Conservation (phyloP, 2,888 invertebrate species). For the Nezara viridula region DNA sequence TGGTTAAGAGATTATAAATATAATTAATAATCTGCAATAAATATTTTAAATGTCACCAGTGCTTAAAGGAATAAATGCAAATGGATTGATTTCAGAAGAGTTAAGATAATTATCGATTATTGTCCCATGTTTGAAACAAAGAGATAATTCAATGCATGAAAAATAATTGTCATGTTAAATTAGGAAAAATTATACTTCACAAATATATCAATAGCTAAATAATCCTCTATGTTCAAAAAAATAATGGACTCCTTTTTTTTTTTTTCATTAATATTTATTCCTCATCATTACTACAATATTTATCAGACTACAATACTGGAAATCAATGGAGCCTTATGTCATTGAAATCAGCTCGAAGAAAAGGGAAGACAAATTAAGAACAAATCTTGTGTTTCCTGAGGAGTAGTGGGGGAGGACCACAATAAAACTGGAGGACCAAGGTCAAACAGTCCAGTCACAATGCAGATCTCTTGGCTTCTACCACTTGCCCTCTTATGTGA, state of each 20-base stretch:
- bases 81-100: background rate
- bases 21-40: background rate
- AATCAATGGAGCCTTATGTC: background rate
- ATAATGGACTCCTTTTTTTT: background rate
- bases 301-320: background rate
- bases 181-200: background rate
- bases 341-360: constrained; percentile 6
- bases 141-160: background rate
- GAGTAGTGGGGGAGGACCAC: constrained; percentile 14
- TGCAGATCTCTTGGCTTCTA: constrained; percentile 51
- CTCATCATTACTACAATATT: background rate
- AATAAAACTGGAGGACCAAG: constrained; percentile 48
- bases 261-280: background rate
- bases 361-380: constrained; percentile 15
- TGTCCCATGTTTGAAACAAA: background rate
- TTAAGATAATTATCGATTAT: background rate
- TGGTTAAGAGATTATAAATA: background rate
- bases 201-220: background rate
- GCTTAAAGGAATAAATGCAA: background rate
- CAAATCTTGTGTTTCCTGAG: constrained; percentile 30
- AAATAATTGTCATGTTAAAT: background rate
- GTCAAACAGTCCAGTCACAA: constrained; percentile 53
- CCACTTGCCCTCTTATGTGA: constrained; percentile 43
- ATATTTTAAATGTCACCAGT: background rate
- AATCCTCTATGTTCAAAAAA: background rate